phyloP scores from a whole-genome alignment of 2,113 vertebrate genomes.

The Grallaria varia region DNA sequence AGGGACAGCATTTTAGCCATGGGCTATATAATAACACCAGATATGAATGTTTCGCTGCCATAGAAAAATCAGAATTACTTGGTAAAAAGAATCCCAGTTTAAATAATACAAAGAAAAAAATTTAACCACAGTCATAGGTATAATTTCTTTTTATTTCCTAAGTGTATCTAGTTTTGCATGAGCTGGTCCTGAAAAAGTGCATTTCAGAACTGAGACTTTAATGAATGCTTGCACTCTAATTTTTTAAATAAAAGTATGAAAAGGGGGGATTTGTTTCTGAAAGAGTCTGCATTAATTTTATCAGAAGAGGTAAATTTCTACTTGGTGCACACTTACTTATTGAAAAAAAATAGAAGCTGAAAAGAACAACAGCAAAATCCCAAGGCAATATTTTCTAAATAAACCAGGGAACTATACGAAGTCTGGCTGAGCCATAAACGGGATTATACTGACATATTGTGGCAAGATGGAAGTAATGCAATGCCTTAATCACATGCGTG shows the following conservation, averaged over 20 bases:
- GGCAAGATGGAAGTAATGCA: slow-evolving; percentile 33
- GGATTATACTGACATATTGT: slow-evolving; percentile 54
- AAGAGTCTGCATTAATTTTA: not conserved
- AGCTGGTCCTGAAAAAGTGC: not conserved
- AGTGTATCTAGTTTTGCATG: not conserved
- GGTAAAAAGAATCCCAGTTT: not conserved
- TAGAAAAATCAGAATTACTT: not conserved
- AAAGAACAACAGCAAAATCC: not conserved
- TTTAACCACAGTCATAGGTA: not conserved
- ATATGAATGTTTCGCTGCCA: not conserved
- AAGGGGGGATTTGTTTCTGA: not conserved
- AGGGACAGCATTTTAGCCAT: not conserved
- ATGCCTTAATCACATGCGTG: not conserved
- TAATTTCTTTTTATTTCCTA: not conserved
- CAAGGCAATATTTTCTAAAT: not conserved
- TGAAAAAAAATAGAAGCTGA: not conserved
- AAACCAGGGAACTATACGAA: not conserved
- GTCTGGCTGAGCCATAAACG: not conserved
- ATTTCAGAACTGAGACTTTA: not conserved
- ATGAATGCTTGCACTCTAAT: not conserved
- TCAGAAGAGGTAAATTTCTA: not conserved
- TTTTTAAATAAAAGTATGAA: not conserved
- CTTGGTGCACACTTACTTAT: not conserved
- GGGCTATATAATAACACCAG: not conserved
- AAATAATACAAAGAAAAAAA: not conserved